Percentiles rank a stretch among this genome's conserved stretches.
Evolutionary conservation across 2,113 vertebrate genomes (phyloP).

Genomic region (Pimephales promelas): DNA sequence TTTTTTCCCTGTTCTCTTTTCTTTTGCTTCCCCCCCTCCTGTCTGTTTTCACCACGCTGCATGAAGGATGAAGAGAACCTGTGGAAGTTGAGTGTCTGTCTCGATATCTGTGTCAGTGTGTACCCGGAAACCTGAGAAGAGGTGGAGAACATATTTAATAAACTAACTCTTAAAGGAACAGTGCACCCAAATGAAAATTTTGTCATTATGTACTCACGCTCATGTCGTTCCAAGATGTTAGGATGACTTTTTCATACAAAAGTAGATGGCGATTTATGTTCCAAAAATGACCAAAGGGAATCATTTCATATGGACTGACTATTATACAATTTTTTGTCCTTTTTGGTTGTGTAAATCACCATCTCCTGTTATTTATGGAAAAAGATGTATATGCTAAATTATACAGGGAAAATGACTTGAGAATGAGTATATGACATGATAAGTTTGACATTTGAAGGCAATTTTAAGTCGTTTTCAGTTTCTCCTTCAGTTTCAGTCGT

Average conservation of each 20-base stretch:
- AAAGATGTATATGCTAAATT: neutral
- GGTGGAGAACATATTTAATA: conserved; percentile 13
- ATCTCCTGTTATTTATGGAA: neutral
- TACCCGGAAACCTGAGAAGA: conserved; percentile 12
- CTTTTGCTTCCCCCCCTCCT: conserved; percentile 25
- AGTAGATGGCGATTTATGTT: neutral
- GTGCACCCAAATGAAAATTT: neutral
- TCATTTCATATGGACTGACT: neutral
- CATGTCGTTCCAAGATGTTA: neutral
- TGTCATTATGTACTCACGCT: neutral
- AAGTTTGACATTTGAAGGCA: neutral
- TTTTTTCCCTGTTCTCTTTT: conserved; percentile 23
- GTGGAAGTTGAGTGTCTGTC: conserved; percentile 43
- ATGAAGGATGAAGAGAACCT: conserved; percentile 55
- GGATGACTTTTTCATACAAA: neutral
- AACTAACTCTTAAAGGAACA: neutral
- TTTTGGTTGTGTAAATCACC: neutral
- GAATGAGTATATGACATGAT: neutral
- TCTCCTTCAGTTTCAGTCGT: neutral
- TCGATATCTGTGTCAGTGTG: conserved; percentile 39
- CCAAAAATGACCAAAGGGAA: neutral
- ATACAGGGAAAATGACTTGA: neutral
- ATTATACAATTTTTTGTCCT: neutral
- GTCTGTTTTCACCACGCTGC: conserved; percentile 50
- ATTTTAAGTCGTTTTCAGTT: neutral